A percentile compares a stretch with the other conserved stretches of the same genome.
Evolutionary conservation across 2,888 invertebrate species (phyloP).

Genomic region (Actias luna): DNA sequence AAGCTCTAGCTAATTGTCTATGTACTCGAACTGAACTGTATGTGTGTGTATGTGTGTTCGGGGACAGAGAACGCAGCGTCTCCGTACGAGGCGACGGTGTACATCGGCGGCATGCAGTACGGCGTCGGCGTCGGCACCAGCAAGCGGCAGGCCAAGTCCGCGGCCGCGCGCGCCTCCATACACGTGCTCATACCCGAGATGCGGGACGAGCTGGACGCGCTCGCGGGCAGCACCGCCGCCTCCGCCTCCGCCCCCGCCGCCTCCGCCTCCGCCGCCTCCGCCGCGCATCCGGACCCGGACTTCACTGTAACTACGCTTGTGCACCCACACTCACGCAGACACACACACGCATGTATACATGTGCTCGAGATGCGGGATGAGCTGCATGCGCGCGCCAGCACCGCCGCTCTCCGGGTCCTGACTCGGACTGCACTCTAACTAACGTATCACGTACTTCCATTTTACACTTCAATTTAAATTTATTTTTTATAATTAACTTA

Average conservation of each 20-base stretch:
- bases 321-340: neutral
- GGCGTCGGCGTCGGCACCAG: constrained; percentile 96
- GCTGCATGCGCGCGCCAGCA: too few species aligned
- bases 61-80: constrained; percentile 93
- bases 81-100: constrained; percentile 96
- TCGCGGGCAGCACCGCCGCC: constrained; percentile 44
- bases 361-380: too few species aligned
- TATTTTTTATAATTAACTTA: too few species aligned
- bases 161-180: constrained; percentile 94
- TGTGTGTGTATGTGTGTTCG: too few species aligned
- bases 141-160: constrained; percentile 97
- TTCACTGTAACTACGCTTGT: constrained; percentile 45
- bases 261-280: constrained; percentile 34
- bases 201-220: constrained; percentile 86
- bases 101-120: constrained; percentile 95
- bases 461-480: too few species aligned
- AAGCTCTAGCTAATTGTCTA: too few species aligned
- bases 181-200: constrained; percentile 96
- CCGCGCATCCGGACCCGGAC: constrained; percentile 42
- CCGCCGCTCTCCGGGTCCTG: too few species aligned
- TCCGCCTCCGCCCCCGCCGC: constrained; percentile 43
- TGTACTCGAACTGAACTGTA: too few species aligned
- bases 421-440: too few species aligned
- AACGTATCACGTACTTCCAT: too few species aligned
- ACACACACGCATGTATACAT: too few species aligned